Conservation (phyloP, 2,797 vertebrate genomes). For the Miichthys miiuy region DNA sequence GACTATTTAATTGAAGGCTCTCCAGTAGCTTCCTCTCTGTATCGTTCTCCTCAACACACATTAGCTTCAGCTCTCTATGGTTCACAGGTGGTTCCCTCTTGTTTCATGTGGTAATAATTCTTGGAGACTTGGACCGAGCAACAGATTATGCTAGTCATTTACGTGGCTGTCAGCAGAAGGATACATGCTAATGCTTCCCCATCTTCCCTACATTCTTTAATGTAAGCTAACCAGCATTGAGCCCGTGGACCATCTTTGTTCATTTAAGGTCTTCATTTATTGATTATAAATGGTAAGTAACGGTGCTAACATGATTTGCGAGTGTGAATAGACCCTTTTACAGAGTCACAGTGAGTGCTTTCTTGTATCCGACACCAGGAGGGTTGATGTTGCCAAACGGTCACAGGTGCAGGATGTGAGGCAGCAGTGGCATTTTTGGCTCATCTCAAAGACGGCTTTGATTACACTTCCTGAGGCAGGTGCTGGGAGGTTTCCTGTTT, state of each 20-base stretch:
- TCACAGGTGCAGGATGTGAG: conserved; percentile 81
- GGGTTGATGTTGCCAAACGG: conserved; percentile 62
- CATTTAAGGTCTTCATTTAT: conserved; percentile 24
- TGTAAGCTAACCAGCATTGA: not conserved
- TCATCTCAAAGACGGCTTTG: conserved; percentile 75
- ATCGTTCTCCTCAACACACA: conserved; percentile 19
- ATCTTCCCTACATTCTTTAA: not conserved
- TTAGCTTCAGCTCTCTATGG: conserved; percentile 30
- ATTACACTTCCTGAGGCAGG: conserved; percentile 81
- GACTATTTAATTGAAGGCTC: conserved; percentile 25
- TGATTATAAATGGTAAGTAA: conserved; percentile 33
- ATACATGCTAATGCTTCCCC: conserved; percentile 7
- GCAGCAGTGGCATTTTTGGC: conserved; percentile 64
- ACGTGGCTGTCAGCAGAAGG: conserved; percentile 44
- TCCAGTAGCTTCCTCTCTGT: conserved; percentile 14
- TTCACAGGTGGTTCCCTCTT: conserved; percentile 54
- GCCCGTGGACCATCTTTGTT: conserved; percentile 6
- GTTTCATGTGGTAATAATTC: conserved; percentile 56
- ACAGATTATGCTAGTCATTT: conserved; percentile 39
- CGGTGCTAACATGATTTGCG: conserved; percentile 23
- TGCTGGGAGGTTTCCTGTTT: conserved; percentile 75
- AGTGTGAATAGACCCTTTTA: conserved; percentile 66
- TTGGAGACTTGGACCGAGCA: conserved; percentile 11
- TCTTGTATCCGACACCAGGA: conserved; percentile 59
- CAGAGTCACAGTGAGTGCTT: conserved; percentile 60